Evolutionary conservation across 2,113 vertebrate species (phyloP).

Genomic region (Eubucco bourcierii): DNA sequence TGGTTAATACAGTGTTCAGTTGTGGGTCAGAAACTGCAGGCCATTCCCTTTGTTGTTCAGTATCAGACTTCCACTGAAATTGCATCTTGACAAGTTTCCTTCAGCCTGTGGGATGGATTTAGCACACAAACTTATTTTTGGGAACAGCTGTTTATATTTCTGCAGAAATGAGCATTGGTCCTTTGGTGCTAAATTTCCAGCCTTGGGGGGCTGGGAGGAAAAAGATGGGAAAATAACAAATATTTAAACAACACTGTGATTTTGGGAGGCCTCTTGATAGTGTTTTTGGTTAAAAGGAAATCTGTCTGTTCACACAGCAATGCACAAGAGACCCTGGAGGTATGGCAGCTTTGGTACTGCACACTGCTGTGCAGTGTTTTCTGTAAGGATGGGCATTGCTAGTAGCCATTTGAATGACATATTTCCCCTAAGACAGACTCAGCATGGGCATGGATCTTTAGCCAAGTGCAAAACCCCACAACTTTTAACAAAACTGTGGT

Average conservation of each 20-base stretch:
- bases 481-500: neutral
- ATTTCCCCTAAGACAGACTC: neutral
- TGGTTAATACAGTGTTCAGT: neutral
- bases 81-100: slow-evolving; percentile 22
- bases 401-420: neutral
- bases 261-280: neutral
- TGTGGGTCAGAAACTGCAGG: neutral
- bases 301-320: neutral
- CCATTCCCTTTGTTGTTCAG: neutral
- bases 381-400: neutral
- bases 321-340: neutral
- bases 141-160: neutral
- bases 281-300: neutral
- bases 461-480: neutral
- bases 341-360: fast-evolving
- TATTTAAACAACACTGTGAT: neutral
- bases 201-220: neutral
- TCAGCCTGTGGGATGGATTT: neutral
- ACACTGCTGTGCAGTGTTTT: neutral
- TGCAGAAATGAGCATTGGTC: neutral
- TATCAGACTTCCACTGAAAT: neutral
- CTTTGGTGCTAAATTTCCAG: neutral
- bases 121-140: neutral
- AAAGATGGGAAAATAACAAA: neutral
- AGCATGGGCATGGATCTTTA: neutral